Conservation (phyloP, 2,113 vertebrate genomes). For the Apodemus speciosus region DNA sequence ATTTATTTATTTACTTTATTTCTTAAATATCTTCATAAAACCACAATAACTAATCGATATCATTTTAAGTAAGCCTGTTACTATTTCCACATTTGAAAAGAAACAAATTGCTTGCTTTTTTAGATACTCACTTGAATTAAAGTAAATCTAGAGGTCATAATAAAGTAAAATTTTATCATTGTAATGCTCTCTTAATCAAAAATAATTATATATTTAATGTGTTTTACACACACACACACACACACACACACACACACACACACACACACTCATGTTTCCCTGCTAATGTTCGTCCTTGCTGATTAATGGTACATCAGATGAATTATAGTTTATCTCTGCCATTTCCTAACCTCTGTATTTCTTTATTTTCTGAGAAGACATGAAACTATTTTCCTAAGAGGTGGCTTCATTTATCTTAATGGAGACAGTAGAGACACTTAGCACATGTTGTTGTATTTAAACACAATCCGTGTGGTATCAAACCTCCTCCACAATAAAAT, state of each 20-base stretch:
- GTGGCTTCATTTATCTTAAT: neutral
- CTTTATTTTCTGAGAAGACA: slow-evolving; percentile 3
- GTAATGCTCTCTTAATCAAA: neutral
- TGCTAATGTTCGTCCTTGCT: neutral
- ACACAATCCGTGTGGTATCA: neutral
- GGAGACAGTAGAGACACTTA: neutral
- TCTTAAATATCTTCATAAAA: no score
- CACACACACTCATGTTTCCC: neutral
- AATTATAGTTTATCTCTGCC: neutral
- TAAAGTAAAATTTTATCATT: neutral
- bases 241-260: neutral
- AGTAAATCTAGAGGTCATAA: neutral
- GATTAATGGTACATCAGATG: neutral
- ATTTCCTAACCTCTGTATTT: neutral
- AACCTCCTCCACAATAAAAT: neutral
- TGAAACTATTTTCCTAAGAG: neutral
- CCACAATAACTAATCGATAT: no score
- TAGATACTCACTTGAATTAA: neutral
- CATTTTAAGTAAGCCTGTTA: no score
- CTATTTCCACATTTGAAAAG: no score
- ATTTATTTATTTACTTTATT: no score
- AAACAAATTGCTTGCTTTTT: neutral
- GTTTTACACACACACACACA: neutral
- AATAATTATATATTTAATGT: neutral
- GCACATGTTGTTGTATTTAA: neutral